These are phyloP conservation scores for Dynastes hyllus DNA, from an alignment of 2,888 invertebrate genomes.

Conservation along the genomic window DNA sequence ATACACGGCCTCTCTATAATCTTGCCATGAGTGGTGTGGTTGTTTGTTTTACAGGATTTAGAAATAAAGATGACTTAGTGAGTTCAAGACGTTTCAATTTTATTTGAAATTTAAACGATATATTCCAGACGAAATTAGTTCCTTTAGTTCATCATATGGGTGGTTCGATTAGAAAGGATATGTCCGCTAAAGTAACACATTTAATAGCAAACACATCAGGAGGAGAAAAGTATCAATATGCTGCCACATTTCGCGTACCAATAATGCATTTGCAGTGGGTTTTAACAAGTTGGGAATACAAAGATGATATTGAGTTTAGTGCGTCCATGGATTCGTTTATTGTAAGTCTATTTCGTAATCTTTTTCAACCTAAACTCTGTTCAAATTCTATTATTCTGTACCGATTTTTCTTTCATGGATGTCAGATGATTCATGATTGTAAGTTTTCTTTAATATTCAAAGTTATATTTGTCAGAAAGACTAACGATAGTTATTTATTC, in stretches of 20 bases:
- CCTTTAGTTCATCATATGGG: conserved; percentile 97
- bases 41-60: conserved; percentile 94
- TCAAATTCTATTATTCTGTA: conserved; percentile 26
- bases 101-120: conserved; percentile 45
- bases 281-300: conserved; percentile 87
- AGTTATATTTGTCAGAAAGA: neutral
- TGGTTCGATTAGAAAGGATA: conserved; percentile 94
- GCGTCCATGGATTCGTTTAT: conserved; percentile 82
- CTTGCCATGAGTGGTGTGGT: conserved; percentile 91
- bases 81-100: conserved; percentile 64
- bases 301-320: conserved; percentile 80
- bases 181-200: conserved; percentile 92
- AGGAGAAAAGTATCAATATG: conserved; percentile 96
- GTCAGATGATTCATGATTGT: conserved; percentile 20
- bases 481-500: conserved; percentile 25
- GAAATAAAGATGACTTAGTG: conserved; percentile 92
- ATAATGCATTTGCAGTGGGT: conserved; percentile 94
- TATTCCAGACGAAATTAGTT: conserved; percentile 85
- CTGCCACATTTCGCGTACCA: conserved; percentile 90
- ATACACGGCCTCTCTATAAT: conserved; percentile 88
- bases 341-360: conserved; percentile 70
- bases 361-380: neutral
- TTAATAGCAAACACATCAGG: conserved; percentile 91
- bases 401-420: conserved; percentile 51
- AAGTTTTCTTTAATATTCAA: conserved; percentile 12